Conservation (phyloP, 2,113 vertebrate species). For the Megalops atlanticus region DNA sequence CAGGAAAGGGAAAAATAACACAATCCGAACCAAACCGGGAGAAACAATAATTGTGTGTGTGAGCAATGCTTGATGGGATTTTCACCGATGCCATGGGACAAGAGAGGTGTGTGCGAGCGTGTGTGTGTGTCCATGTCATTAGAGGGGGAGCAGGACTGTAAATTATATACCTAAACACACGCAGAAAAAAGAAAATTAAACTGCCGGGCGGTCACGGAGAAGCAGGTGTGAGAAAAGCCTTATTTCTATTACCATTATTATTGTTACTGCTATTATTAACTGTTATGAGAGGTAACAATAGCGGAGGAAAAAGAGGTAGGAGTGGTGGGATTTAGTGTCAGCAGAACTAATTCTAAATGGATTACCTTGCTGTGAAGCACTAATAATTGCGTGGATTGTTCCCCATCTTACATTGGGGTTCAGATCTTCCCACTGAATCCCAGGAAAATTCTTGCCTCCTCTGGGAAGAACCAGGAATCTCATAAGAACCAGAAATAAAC, state of each 20-base stretch:
- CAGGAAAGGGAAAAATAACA: slow-evolving; percentile 10
- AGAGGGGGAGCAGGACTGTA: background rate
- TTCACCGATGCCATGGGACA: background rate
- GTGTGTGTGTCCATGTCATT: background rate
- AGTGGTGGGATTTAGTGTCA: background rate
- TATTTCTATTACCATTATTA: background rate
- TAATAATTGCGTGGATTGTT: background rate
- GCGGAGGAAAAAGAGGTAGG: background rate
- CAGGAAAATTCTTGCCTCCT: too few species aligned
- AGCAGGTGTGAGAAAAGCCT: too few species aligned
- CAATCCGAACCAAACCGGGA: background rate
- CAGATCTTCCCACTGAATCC: too few species aligned
- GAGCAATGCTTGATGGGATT: background rate
- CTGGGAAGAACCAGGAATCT: too few species aligned
- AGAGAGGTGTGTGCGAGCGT: background rate
- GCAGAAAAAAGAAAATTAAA: background rate
- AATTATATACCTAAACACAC: background rate
- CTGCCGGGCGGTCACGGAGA: too few species aligned
- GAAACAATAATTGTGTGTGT: background rate
- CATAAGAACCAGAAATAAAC: too few species aligned
- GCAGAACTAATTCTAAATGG: background rate
- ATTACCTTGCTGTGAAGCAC: background rate
- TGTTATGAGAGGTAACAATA: too few species aligned
- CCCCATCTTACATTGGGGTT: too few species aligned
- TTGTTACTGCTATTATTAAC: background rate